phyloP scores from a whole-genome alignment of 2,113 vertebrate genomes.

The Pterocles orientalis region DNA sequence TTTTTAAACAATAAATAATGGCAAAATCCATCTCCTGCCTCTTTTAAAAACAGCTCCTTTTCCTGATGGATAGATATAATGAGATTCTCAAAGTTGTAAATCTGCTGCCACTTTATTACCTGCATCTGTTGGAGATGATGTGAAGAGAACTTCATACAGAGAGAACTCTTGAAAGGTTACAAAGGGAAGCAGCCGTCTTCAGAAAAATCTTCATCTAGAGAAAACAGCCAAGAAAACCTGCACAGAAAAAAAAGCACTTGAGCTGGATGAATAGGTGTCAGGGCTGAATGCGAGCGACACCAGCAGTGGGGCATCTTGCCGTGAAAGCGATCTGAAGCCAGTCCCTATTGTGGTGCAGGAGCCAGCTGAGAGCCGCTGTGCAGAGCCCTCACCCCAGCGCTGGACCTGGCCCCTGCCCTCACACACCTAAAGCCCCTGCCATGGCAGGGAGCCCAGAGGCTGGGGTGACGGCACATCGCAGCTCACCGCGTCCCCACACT shows the following conservation, averaged over 20 bases:
- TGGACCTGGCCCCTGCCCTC: fast-evolving
- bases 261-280: conserved; percentile 5
- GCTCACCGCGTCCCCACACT: background rate
- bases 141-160: conserved; percentile 41
- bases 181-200: conserved; percentile 22
- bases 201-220: conserved; percentile 20
- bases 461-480: background rate
- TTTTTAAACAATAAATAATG: conserved; percentile 44
- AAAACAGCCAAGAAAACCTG: conserved; percentile 8
- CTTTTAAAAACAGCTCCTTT: conserved; percentile 26
- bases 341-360: fast-evolving
- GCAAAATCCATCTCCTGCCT: background rate
- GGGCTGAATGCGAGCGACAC: background rate
- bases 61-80: conserved; percentile 39
- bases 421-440: fast-evolving
- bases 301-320: background rate
- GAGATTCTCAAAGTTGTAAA: conserved; percentile 19
- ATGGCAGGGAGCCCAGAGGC: background rate
- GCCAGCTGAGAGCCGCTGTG: background rate
- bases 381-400: background rate
- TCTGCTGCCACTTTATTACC: conserved; percentile 44
- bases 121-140: conserved; percentile 5
- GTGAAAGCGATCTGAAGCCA: background rate
- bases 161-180: conserved; percentile 52
- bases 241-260: background rate